Percentiles rank a stretch among this genome's conserved stretches.
phyloP scores from a whole-genome alignment of 2,888 invertebrate genomes.

The Apamea epomidion region DNA sequence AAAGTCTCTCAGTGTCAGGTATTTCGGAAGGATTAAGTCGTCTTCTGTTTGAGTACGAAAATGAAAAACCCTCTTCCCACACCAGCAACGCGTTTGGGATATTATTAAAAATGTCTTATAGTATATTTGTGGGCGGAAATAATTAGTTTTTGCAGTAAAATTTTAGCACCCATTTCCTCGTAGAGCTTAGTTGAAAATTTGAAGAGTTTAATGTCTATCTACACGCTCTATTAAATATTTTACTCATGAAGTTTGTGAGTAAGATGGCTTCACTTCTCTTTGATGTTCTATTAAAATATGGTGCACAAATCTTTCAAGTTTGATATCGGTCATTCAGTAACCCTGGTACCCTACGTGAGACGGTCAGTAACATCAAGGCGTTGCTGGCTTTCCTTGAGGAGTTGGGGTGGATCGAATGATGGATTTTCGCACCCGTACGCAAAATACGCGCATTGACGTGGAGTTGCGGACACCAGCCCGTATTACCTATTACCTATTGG shows the following conservation, averaged over 20 bases:
- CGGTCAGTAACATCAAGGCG: no score
- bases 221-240: constrained; percentile 17
- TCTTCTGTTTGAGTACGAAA: constrained; percentile 61
- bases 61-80: constrained; percentile 62
- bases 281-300: background rate
- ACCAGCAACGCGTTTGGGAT: constrained; percentile 51
- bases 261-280: background rate
- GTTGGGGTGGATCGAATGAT: no score
- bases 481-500: no score
- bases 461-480: no score
- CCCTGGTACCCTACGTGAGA: no score
- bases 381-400: no score
- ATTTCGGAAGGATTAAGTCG: constrained; percentile 60
- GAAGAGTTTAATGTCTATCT: background rate
- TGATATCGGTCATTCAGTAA: background rate
- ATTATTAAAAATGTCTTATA: constrained; percentile 57
- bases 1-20: background rate
- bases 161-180: constrained; percentile 33
- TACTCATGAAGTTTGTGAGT: background rate
- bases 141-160: constrained; percentile 48
- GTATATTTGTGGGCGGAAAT: constrained; percentile 32
- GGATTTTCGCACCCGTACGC: no score
- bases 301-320: background rate
- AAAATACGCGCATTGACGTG: no score
- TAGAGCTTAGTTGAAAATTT: constrained; percentile 13